These are phyloP conservation scores for Brienomyrus brachyistius DNA, from an alignment of 2,113 vertebrate species.

Conservation along the genomic window DNA sequence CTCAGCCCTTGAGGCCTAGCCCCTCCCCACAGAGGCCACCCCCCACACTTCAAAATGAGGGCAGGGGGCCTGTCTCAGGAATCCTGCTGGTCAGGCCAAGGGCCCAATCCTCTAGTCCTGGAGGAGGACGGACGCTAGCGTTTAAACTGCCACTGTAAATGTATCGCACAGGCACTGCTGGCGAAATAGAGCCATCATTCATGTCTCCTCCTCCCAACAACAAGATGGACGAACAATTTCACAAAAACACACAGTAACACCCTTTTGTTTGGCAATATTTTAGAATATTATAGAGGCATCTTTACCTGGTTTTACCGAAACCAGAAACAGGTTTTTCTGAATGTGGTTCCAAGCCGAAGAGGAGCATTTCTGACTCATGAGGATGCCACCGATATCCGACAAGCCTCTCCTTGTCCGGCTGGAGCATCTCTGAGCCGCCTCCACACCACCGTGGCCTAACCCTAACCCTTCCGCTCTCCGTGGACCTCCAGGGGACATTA, in stretches of 20 bases:
- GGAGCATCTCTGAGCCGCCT: background rate
- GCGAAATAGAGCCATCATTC: background rate
- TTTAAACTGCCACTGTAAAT: background rate
- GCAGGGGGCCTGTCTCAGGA: background rate
- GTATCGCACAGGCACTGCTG: background rate
- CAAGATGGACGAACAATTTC: background rate
- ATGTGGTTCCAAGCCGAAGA: background rate
- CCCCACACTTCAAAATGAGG: background rate
- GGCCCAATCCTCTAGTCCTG: background rate
- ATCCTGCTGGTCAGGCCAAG: background rate
- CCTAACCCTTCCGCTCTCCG: background rate
- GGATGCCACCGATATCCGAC: background rate
- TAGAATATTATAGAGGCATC: background rate
- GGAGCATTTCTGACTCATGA: background rate
- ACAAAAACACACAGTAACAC: background rate
- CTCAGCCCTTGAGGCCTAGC: background rate
- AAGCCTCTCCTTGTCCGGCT: background rate
- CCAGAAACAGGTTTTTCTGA: background rate
- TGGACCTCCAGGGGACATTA: background rate
- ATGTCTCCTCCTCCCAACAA: background rate
- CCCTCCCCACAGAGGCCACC: background rate
- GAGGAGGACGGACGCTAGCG: background rate
- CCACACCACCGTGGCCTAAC: background rate
- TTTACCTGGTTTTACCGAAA: background rate
- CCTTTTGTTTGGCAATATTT: background rate